Evolutionary conservation across 2,888 invertebrate species (phyloP).

Genomic region (Drosophila gaucha): DNA sequence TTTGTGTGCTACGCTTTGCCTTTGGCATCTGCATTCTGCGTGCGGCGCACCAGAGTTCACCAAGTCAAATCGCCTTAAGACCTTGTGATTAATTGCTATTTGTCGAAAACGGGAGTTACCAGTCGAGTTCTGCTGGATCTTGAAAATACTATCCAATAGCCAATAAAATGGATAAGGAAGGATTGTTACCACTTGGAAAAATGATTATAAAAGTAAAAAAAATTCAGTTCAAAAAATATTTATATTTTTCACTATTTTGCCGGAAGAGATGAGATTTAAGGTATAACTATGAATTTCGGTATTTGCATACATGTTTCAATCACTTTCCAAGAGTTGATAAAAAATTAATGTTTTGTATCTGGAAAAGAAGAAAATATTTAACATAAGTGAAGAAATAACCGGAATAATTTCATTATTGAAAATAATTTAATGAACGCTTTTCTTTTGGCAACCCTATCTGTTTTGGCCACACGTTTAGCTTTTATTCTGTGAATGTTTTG

Average conservation of each 20-base stretch:
- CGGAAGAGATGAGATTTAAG: no score
- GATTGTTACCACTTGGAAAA: no score
- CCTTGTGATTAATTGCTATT: conserved; percentile 5
- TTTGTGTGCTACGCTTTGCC: not conserved
- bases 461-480: not conserved
- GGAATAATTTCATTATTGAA: not conserved
- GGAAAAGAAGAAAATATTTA: no score
- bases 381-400: no score
- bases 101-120: not conserved
- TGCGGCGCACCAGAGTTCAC: not conserved
- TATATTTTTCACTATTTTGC: no score
- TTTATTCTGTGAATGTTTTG: conserved; percentile 1
- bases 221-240: no score
- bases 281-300: no score
- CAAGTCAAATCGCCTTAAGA: not conserved
- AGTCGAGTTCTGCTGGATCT: not conserved
- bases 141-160: not conserved
- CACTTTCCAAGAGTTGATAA: no score
- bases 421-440: not conserved
- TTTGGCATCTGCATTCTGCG: not conserved
- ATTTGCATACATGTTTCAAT: no score
- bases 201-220: no score
- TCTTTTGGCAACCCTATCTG: not conserved
- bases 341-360: no score
- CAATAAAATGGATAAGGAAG: no score